A percentile compares a stretch with the other conserved stretches of the same genome.
Evolutionary conservation across 2,113 vertebrate genomes (phyloP).

Genomic region (Lota lota): DNA sequence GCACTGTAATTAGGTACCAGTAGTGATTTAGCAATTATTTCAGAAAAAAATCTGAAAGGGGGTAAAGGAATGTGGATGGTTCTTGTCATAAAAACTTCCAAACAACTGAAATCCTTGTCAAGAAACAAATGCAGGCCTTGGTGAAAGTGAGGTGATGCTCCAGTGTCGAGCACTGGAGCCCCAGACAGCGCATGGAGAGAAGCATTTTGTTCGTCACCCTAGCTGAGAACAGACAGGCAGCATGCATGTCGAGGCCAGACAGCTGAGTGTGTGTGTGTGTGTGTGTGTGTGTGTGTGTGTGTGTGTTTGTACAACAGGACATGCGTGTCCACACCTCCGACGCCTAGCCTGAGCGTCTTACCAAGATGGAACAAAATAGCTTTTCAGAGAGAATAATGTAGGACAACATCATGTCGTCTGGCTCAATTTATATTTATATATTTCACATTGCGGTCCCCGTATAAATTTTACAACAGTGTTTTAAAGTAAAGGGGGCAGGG

Average conservation of each 20-base stretch:
- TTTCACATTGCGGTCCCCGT: conserved; percentile 44
- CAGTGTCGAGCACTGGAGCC: no score
- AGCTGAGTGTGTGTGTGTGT: conserved; percentile 18
- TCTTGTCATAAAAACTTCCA: no score
- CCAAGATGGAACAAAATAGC: conserved; percentile 62
- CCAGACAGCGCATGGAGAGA: no score
- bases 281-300: background rate
- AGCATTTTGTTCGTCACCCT: no score
- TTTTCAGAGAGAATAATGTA: conserved; percentile 77
- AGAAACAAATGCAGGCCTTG: no score
- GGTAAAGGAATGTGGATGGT: no score
- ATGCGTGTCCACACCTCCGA: conserved; percentile 39
- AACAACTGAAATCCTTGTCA: no score
- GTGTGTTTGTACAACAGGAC: conserved; percentile 44
- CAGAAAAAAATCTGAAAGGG: no score
- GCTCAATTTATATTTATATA: conserved; percentile 65
- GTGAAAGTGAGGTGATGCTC: no score
- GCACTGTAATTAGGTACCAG: no score
- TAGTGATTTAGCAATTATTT: no score
- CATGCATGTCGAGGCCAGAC: conserved; percentile 41
- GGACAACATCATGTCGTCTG: conserved; percentile 70
- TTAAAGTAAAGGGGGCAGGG: conserved; percentile 48
- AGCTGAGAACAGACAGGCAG: conserved; percentile 9
- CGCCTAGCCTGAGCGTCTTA: conserved; percentile 43
- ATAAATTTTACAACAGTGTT: conserved; percentile 70